Evolutionary conservation across 2,888 invertebrate genomes (phyloP), one percentile per base, ranked within the genome.

Genomic region (Sinodicranocentrus sp.): DNA sequence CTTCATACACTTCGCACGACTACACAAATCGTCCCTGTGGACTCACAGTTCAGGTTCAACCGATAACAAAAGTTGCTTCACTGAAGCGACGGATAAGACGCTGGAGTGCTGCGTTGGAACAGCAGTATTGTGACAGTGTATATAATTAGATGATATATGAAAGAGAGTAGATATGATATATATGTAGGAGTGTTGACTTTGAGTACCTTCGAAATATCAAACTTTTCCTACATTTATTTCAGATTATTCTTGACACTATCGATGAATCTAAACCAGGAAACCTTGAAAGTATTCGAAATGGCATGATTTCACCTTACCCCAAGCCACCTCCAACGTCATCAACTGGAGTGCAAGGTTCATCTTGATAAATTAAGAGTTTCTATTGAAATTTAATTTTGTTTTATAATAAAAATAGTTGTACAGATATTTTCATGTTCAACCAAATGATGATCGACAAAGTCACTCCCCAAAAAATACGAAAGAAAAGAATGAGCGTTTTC

Each of bases 391-490:
- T n/a, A 15, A 86, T 91, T 68, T 87, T 78, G n/a, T n/a, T n/a
- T n/a, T n/a, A n/a, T n/a, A n/a, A n/a, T n/a, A n/a, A n/a, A n/a
- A n/a, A n/a, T 91, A 39, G 13, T 39, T 39, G 39, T 92, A 73
- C 92, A 98, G 98, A 98, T 93, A 97, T 98, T 86, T 97, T 98
- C 97, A 97, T 98, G 89, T 92, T 98, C 90, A 98, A 97, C 91
- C 97, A 98, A 91, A 97, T 98, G 90, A 97, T 98, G n/a, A n/a
- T n/a, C 89, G 97, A 98, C 91, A 97, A 98, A 93, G 98, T 96
- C 82, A 95, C 97, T 84, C 89, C n/a, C n/a, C n/a, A 89, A 10
- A 39, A 6, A n/a, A 25, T 90, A 95, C 95, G 90, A 96, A 96
- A 96, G 88, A 96, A 96, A 92, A 89, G 89, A 67, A 89, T 89